phyloP scores from a whole-genome alignment of 1,140 invertebrate species.

The Drosophila prosaltans region DNA sequence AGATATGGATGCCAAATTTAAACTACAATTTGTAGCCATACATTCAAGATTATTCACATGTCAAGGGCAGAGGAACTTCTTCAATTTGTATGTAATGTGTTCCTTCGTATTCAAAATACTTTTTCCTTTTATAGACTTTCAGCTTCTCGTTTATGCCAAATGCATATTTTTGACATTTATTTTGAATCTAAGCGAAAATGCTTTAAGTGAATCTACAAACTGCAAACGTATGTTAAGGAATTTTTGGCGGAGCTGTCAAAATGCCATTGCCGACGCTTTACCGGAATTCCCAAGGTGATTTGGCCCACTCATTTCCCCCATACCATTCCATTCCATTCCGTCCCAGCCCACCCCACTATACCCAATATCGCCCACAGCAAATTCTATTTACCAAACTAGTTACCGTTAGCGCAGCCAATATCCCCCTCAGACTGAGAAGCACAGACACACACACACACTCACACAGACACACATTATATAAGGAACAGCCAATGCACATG shows the following conservation, averaged over 20 bases:
- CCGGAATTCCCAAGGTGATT: conserved; percentile 33
- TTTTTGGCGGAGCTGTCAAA: conserved; percentile 63
- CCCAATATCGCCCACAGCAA: conserved; percentile 65
- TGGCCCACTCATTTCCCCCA: conserved; percentile 20
- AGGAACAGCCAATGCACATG: conserved; percentile 60
- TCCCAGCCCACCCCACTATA: conserved; percentile 3
- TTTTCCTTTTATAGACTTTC: too few relatives aligned
- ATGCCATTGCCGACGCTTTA: conserved; percentile 56
- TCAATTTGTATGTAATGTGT: too few relatives aligned
- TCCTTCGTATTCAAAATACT: too few relatives aligned
- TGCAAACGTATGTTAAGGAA: conserved; percentile 39
- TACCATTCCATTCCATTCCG: background rate
- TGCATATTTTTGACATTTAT: background rate
- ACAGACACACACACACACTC: background rate
- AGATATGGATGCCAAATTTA: too few relatives aligned
- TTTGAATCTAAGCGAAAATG: conserved; percentile 1
- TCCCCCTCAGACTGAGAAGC: conserved; percentile 21
- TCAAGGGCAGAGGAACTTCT: too few relatives aligned
- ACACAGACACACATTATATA: conserved; percentile 52
- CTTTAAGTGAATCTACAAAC: conserved; percentile 31
- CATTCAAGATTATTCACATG: too few relatives aligned
- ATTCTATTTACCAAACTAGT: conserved; percentile 79
- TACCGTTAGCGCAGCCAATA: conserved; percentile 76
- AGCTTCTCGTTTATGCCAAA: too few relatives aligned
- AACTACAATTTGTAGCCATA: too few relatives aligned